Evolutionary conservation across 2,113 vertebrate genomes (phyloP).

Genomic region (Aldabrachelys gigantea): DNA sequence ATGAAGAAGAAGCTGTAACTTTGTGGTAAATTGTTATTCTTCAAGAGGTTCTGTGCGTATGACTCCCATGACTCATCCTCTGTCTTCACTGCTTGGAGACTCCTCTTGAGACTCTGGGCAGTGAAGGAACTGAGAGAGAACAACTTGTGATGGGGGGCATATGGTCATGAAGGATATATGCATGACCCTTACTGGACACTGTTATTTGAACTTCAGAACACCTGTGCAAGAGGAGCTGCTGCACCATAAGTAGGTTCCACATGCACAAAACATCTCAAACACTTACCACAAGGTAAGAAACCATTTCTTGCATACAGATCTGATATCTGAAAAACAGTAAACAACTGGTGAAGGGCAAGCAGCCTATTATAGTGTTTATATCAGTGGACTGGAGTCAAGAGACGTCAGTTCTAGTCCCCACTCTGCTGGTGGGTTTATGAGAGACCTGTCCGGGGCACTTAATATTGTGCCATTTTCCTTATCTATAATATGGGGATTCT

Average conservation of each 20-base stretch:
- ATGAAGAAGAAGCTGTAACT: not conserved
- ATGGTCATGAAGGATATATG: too few relatives aligned
- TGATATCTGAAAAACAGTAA: not conserved
- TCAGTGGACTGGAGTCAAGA: not conserved
- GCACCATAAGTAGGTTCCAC: not conserved
- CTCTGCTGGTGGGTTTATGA: not conserved
- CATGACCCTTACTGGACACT: not conserved
- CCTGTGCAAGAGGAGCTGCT: not conserved
- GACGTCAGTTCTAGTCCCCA: not conserved
- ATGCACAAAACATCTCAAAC: not conserved
- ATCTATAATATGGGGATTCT: not conserved
- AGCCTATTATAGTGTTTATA: not conserved
- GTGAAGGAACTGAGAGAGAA: not conserved
- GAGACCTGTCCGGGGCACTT: not conserved
- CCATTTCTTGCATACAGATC: not conserved
- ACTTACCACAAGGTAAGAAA: not conserved
- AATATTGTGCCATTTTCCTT: not conserved
- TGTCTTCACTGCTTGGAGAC: not conserved
- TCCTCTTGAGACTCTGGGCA: not conserved
- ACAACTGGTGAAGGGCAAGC: not conserved
- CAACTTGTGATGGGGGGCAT: not conserved
- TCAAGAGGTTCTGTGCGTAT: not conserved
- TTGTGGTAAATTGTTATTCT: not conserved
- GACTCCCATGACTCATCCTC: not conserved
- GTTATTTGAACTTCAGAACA: not conserved